Conservation (phyloP, 2,888 invertebrate species). For the Erebia aethiops region DNA sequence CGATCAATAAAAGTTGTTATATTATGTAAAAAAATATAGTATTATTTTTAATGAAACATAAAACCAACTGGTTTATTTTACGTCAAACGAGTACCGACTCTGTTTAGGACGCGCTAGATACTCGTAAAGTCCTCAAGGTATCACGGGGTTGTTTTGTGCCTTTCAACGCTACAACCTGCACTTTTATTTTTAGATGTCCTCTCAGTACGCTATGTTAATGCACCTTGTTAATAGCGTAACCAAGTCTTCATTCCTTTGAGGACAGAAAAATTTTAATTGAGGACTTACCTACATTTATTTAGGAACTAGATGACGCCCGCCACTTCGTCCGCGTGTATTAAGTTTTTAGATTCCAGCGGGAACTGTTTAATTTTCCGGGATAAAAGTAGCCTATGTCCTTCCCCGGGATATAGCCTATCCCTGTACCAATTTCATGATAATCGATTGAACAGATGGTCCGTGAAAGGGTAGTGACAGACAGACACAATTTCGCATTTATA, state of each 20-base stretch:
- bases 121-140: slow-evolving; percentile 34
- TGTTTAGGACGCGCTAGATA: slow-evolving; percentile 23
- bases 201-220: slow-evolving; percentile 69
- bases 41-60: slow-evolving; percentile 16
- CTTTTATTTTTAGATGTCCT: slow-evolving; percentile 72
- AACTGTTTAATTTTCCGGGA: no score
- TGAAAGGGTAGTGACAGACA: no score
- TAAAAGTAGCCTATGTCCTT: no score
- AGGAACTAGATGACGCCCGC: no score
- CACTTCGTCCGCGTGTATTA: no score
- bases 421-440: no score
- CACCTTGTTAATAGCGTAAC: slow-evolving; percentile 54
- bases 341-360: no score
- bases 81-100: slow-evolving; percentile 10
- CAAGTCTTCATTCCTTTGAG: slow-evolving; percentile 21
- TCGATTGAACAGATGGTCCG: no score
- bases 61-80: slow-evolving; percentile 24
- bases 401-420: no score
- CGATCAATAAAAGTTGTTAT: slow-evolving; percentile 4
- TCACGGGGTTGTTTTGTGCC: slow-evolving; percentile 41
- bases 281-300: neutral
- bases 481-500: no score
- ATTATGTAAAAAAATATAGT: slow-evolving; percentile 1
- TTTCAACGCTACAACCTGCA: slow-evolving; percentile 56
- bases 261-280: slow-evolving; percentile 5